phyloP scores from a whole-genome alignment of 2,797 vertebrate species.

The Sebastes oblongus region DNA sequence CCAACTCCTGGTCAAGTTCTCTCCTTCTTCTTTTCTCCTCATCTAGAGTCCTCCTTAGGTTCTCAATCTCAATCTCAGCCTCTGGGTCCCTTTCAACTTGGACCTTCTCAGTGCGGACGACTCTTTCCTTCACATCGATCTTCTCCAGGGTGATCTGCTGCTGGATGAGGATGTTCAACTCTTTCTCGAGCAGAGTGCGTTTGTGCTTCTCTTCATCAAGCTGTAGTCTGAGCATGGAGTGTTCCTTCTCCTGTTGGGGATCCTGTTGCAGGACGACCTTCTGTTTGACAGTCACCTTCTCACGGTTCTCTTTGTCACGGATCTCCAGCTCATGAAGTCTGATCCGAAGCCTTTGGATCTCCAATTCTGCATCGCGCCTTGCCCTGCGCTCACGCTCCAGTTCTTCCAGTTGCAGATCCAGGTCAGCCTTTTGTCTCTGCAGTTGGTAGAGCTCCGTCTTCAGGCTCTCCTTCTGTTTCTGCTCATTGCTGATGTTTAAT shows the following conservation, averaged over 20 bases:
- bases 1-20: slow-evolving; percentile 88
- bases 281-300: slow-evolving; percentile 94
- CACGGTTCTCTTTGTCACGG: slow-evolving; percentile 88
- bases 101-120: slow-evolving; percentile 93
- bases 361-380: slow-evolving; percentile 91
- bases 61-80: slow-evolving; percentile 91
- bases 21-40: slow-evolving; percentile 88
- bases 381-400: slow-evolving; percentile 91
- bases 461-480: slow-evolving; percentile 88
- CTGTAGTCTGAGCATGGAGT: slow-evolving; percentile 90
- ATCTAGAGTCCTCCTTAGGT: slow-evolving; percentile 88
- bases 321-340: slow-evolving; percentile 88
- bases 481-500: slow-evolving; percentile 88
- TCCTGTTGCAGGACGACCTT: slow-evolving; percentile 97
- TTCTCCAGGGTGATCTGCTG: slow-evolving; percentile 89
- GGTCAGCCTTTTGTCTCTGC: slow-evolving; percentile 85
- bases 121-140: slow-evolving; percentile 92
- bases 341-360: slow-evolving; percentile 91
- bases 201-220: slow-evolving; percentile 93
- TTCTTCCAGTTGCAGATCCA: slow-evolving; percentile 93
- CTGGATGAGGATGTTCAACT: slow-evolving; percentile 85
- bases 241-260: slow-evolving; percentile 95
- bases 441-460: slow-evolving; percentile 87
- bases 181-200: slow-evolving; percentile 88
- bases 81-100: slow-evolving; percentile 94